Evolutionary conservation across 2,113 vertebrate species (phyloP), one percentile per base, ranked within the genome.

Genomic region (Coracopsis vasa): DNA sequence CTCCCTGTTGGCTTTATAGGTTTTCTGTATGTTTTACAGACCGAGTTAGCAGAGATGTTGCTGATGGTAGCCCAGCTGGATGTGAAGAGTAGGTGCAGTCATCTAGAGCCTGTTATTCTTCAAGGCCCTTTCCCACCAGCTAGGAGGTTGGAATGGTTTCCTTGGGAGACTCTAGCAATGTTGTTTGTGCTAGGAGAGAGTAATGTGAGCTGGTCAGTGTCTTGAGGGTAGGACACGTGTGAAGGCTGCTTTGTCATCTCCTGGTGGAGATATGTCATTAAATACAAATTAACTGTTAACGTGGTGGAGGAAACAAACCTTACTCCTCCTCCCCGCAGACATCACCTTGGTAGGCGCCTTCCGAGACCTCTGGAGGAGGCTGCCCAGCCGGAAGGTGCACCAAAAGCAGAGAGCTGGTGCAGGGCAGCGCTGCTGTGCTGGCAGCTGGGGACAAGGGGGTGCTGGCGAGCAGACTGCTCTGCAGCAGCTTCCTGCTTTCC

Each of bases 1-100:
- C 58, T 79, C 65, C 70, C 91, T 73, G 37, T 69, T 91, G 78
- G 41, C 80, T 97, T 97, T 89, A 56, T 65, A 88, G 44, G 19
- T 56, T 96, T 47, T 90, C 47, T 62, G 12, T 60, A 8, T 67
- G 56, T 62, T 70, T 83, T 45, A 42, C 6, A 87, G 86, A 89
- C 51, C 7, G 24, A 75, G 80, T 39, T 80, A 89, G 88, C 41
- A 85, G 77, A 61, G 58, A 53, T 79, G 56, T 69, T 93, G 83
- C 53, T 96, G 73, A 42, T 87, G 77, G 75, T 71, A 84, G 65
- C 41, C 44, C 80, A 72, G 62, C 51, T 72, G 70, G 44, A 48
- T 69, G 37, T 2, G 17, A 64, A 75, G 77, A 72, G 61, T 86
- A 65, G 88, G 62, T 85, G 41, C 51, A 69, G 65, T 69, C 31